Evolutionary conservation across 2,113 vertebrate species (phyloP).

Genomic region (Vidua chalybeata): DNA sequence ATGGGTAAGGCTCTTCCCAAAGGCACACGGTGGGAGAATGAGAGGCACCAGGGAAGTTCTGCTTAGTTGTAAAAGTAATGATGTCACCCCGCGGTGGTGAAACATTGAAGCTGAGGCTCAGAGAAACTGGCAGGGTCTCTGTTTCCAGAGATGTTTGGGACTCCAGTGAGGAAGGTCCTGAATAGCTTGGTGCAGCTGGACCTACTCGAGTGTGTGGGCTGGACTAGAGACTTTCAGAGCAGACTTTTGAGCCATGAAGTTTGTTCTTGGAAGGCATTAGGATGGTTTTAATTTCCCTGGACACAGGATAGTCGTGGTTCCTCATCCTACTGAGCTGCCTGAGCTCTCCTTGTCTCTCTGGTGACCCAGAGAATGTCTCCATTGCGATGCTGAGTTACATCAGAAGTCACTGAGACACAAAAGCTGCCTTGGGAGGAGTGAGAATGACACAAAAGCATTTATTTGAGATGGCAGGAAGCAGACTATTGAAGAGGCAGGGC

Average conservation of each 20-base stretch:
- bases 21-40: rapidly evolving
- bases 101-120: neutral
- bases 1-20: neutral
- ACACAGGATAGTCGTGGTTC: neutral
- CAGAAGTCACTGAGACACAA: neutral
- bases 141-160: neutral
- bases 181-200: neutral
- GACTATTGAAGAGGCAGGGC: neutral
- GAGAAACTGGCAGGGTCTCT: neutral
- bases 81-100: neutral
- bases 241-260: neutral
- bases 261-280: neutral
- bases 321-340: neutral
- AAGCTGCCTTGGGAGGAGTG: neutral
- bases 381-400: rapidly evolving
- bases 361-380: neutral
- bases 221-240: neutral
- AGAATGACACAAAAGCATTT: neutral
- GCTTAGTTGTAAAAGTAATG: neutral
- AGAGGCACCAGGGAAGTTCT: neutral
- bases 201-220: neutral
- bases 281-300: neutral
- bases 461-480: neutral
- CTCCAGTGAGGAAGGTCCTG: neutral
- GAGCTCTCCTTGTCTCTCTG: neutral